These are phyloP conservation scores for Heliocidaris erythrogramma DNA, from an alignment of 35 echinoderm and acorn worm species.

Conservation along the genomic window DNA sequence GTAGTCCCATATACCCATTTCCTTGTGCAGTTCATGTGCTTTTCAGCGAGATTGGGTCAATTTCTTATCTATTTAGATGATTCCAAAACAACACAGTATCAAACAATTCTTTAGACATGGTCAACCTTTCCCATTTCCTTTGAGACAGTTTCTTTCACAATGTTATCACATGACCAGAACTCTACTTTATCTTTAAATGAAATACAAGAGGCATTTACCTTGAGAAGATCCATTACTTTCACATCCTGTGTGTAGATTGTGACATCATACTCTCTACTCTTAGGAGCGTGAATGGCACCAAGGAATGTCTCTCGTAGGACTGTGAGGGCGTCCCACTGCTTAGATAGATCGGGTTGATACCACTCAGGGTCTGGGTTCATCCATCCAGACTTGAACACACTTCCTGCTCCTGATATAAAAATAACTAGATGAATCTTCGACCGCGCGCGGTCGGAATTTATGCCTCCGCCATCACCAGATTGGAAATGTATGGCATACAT, in stretches of 20 bases:
- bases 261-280: conserved; percentile 84
- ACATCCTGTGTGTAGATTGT: conserved; percentile 60
- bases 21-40: too few relatives aligned
- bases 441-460: background rate
- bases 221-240: background rate
- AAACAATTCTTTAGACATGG: too few relatives aligned
- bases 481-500: too few relatives aligned
- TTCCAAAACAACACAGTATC: too few relatives aligned
- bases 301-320: conserved; percentile 67
- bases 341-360: conserved; percentile 65
- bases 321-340: conserved; percentile 61
- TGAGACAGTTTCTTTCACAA: too few relatives aligned
- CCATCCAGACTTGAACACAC: conserved; percentile 94
- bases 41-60: too few relatives aligned
- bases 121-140: too few relatives aligned
- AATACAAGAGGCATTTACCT: background rate
- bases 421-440: too few relatives aligned
- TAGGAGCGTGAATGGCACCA: conserved; percentile 46
- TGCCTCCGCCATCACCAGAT: background rate
- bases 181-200: too few relatives aligned
- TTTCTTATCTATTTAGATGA: too few relatives aligned
- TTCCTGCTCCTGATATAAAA: conserved; percentile 48
- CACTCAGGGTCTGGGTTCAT: conserved; percentile 63
- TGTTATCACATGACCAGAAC: too few relatives aligned
- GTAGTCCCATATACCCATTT: too few relatives aligned